Evolutionary conservation across 2,113 vertebrate species (phyloP).

Genomic region (Caloenas nicobarica): DNA sequence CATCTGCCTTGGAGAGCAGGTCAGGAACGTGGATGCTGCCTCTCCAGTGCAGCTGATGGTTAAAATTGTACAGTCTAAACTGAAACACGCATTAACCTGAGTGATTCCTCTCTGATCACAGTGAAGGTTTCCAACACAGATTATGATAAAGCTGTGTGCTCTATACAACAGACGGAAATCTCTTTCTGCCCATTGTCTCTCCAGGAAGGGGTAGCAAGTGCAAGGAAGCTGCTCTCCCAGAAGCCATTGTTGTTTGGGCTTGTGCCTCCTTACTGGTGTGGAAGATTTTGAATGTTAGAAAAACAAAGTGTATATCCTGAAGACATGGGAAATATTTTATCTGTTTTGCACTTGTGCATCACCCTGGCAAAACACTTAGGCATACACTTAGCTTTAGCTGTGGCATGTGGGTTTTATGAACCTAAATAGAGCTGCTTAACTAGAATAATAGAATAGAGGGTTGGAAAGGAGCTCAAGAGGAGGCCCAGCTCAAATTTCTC

Average conservation of each 20-base stretch:
- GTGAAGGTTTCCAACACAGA: neutral
- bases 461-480: neutral
- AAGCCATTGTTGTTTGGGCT: neutral
- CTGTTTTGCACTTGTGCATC: neutral
- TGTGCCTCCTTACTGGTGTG: neutral
- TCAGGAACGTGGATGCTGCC: neutral
- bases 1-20: neutral
- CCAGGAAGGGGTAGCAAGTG: rapidly evolving
- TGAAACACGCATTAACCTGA: neutral
- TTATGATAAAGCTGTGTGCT: neutral
- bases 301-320: neutral
- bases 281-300: neutral
- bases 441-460: neutral
- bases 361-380: neutral
- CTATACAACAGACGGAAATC: neutral
- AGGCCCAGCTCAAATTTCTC: neutral
- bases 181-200: neutral
- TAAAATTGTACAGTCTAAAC: neutral
- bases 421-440: neutral
- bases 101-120: neutral
- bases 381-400: neutral
- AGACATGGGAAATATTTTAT: neutral
- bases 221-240: neutral
- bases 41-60: neutral
- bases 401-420: neutral